Conservation (phyloP, 2,888 invertebrate species). For the Lasioglossum marginatum region DNA sequence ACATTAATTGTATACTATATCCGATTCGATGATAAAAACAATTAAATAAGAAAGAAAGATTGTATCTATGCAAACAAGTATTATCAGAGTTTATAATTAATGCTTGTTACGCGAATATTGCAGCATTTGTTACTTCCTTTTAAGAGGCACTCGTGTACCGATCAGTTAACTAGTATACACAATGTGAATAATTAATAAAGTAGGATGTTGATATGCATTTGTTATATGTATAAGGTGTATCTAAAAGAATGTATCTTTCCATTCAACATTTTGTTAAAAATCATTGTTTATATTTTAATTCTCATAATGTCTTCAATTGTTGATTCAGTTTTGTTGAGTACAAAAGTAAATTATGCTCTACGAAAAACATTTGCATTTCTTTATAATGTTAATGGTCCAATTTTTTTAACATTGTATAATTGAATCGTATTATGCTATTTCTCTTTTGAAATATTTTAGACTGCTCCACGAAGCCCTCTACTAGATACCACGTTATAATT, state of each 20-base stretch:
- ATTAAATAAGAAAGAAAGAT: constrained; percentile 23
- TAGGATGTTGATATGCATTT: constrained; percentile 34
- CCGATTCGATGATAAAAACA: constrained; percentile 25
- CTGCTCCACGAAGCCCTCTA: not conserved
- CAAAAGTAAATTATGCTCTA: not conserved
- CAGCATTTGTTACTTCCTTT: constrained; percentile 51
- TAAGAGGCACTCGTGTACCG: constrained; percentile 34
- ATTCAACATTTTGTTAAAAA: constrained; percentile 15
- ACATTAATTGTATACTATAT: constrained; percentile 29
- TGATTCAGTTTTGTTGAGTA: constrained; percentile 18
- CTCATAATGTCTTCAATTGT: constrained; percentile 11
- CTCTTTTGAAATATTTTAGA: not conserved
- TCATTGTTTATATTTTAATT: constrained; percentile 17
- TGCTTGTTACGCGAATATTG: constrained; percentile 32
- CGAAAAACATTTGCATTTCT: constrained; percentile 25
- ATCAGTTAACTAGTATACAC: constrained; percentile 37
- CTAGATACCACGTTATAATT: constrained; percentile 34
- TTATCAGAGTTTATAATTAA: constrained; percentile 48
- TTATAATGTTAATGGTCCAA: constrained; percentile 1
- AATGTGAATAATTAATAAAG: constrained; percentile 26
- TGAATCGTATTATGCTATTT: not conserved
- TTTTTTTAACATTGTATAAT: not conserved
- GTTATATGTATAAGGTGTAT: constrained; percentile 35
- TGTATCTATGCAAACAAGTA: constrained; percentile 30
- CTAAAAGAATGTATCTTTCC: constrained; percentile 1